Conservation (phyloP, 2,888 invertebrate species). For the Zygogramma bicolorata region DNA sequence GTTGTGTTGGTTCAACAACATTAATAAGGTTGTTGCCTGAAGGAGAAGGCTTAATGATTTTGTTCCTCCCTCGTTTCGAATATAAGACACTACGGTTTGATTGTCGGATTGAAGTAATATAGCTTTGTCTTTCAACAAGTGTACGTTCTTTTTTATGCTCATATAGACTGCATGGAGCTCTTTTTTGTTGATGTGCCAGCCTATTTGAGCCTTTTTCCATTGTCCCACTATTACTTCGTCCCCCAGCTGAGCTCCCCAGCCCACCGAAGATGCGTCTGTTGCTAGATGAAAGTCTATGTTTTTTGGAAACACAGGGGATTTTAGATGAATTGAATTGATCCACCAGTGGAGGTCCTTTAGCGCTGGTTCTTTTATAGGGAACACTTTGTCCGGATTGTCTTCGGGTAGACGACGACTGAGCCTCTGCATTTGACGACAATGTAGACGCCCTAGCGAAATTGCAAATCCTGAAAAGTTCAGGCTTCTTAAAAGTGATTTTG, state of each 20-base stretch:
- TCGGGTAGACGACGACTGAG: slow-evolving; percentile 11
- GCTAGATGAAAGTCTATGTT: slow-evolving; percentile 36
- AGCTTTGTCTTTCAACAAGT: slow-evolving; percentile 9
- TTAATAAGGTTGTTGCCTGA: slow-evolving; percentile 17
- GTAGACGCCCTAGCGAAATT: slow-evolving; percentile 26
- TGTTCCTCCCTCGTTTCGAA: slow-evolving; percentile 40
- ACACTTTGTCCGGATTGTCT: background rate
- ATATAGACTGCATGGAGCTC: slow-evolving; percentile 38
- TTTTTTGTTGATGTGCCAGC: slow-evolving; percentile 44
- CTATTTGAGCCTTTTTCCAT: slow-evolving; percentile 33
- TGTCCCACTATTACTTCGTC: background rate
- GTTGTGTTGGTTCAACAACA: slow-evolving; percentile 14
- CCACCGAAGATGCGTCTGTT: slow-evolving; percentile 38
- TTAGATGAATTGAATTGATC: slow-evolving; percentile 22
- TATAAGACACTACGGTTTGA: slow-evolving; percentile 41
- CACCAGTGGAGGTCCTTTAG: slow-evolving; percentile 32
- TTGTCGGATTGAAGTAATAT: slow-evolving; percentile 45
- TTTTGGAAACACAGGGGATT: slow-evolving; percentile 26
- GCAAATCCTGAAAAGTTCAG: slow-evolving; percentile 25
- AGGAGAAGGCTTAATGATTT: slow-evolving; percentile 24
- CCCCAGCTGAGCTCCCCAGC: slow-evolving; percentile 39
- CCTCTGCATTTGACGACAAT: slow-evolving; percentile 19
- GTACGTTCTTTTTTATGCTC: background rate
- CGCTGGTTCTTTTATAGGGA: background rate
- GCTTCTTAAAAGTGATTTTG: slow-evolving; percentile 25